Evolutionary conservation across 2,113 vertebrate genomes (phyloP).

Genomic region (Eulacestoma nigropectus): DNA sequence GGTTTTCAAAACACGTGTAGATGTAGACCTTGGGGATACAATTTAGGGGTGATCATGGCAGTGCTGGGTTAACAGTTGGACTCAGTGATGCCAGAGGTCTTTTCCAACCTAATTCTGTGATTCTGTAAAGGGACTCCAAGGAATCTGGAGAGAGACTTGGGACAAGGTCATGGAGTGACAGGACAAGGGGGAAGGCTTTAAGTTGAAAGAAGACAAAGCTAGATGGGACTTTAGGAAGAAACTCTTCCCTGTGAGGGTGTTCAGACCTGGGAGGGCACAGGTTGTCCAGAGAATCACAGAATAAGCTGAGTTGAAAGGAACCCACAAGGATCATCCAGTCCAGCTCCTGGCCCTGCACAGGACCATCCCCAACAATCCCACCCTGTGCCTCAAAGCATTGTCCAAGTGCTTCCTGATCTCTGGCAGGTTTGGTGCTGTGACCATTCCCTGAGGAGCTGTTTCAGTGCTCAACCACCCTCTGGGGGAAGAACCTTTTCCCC

Average conservation of each 20-base stretch:
- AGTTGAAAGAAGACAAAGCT: not conserved
- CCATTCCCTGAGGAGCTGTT: not conserved
- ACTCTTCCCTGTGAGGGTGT: too few relatives aligned
- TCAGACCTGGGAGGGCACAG: not conserved
- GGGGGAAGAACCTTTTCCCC: not conserved
- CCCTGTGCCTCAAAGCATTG: not conserved
- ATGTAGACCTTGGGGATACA: not conserved
- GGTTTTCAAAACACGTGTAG: not conserved
- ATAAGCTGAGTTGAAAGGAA: not conserved
- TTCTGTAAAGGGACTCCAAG: not conserved
- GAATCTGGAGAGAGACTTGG: not conserved
- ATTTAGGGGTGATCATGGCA: not conserved
- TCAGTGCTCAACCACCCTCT: not conserved
- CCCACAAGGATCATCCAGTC: not conserved
- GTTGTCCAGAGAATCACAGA: not conserved
- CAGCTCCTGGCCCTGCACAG: not conserved
- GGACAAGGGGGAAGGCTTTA: not conserved
- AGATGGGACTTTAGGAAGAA: not conserved
- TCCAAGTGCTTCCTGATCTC: not conserved
- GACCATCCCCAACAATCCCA: not conserved
- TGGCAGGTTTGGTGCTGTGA: not conserved
- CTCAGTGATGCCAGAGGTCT: accelerated
- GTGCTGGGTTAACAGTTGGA: not conserved
- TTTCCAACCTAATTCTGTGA: not conserved
- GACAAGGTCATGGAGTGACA: not conserved